Evolutionary conservation across 2,113 vertebrate genomes (phyloP), one percentile per base, ranked within the genome.

Genomic region (Nycticryphes semicollaris): DNA sequence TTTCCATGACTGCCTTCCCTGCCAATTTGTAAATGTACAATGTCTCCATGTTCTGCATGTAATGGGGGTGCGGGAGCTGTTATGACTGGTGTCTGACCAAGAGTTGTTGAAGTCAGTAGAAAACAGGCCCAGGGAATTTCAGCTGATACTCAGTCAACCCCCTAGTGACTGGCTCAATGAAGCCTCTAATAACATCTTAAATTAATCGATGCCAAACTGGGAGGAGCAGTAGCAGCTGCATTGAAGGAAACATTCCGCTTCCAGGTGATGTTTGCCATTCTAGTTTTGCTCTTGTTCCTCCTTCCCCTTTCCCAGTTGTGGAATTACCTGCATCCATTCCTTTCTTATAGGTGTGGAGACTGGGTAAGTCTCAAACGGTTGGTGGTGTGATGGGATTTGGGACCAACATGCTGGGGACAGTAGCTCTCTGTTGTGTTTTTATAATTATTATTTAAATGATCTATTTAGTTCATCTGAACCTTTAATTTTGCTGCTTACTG

Each of bases 401-500:
- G 96, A 94, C 91, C 89, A 95, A 87, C 87, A 37, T 92, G 73
- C 68, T 91, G 90, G 93, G 88, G 86, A 93, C 97, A 96, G 89
- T 95, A 94, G 93, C 73, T 87, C 87, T 79, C 92, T 95, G 45
- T 66, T 91, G 67, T 83, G 81, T 88, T 88, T 94, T 97, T 94
- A 73, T 81, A 91, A 96, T 92, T 95, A 96, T 96, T 96, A 82
- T 97, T 97, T 97, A 85, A 94, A 95, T 97, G 87, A 89, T 79
- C 81, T 96, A 51, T 89, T 95, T 97, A 96, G 95, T 94, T 96
- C 85, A 94, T 97, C 96, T 96, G 93, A 96, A 97, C 60, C 93
- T 97, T 96, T 92, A 92, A 92, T 95, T 96, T 96, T 98, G 97
- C 96, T 97, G 90, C 96, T 94, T 97, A 97, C 79, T 97, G 87